Evolutionary conservation across 1,140 invertebrate genomes (phyloP).

Genomic region (Drosophila oshimai): DNA sequence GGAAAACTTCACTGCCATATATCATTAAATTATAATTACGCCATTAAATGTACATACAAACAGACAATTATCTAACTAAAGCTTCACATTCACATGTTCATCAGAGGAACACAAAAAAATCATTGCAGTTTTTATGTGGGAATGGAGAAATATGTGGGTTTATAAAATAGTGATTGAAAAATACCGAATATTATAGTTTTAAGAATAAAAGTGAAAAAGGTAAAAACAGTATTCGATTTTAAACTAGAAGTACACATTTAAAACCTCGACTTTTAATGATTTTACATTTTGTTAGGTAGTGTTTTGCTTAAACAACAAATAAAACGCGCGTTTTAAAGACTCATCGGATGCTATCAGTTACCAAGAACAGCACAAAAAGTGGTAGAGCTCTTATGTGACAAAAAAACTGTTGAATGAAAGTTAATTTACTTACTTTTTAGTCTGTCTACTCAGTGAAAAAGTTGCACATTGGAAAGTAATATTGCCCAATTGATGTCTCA

Average conservation of each 20-base stretch:
- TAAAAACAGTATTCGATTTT: too few relatives aligned
- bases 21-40: constrained; percentile 26
- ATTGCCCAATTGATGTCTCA: constrained; percentile 27
- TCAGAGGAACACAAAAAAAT: constrained; percentile 63
- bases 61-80: constrained; percentile 19
- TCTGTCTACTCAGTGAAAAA: neutral
- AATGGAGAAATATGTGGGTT: neutral
- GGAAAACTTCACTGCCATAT: constrained; percentile 26
- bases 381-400: neutral
- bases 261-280: too few relatives aligned
- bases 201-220: too few relatives aligned
- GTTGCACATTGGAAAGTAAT: neutral
- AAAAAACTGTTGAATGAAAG: constrained; percentile 1
- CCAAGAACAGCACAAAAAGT: neutral
- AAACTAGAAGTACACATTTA: too few relatives aligned
- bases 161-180: too few relatives aligned
- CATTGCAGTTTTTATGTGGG: neutral
- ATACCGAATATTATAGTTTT: too few relatives aligned
- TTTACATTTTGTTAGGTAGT: too few relatives aligned
- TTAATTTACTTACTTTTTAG: neutral
- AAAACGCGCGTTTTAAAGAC: too few relatives aligned
- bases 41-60: constrained; percentile 30
- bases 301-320: too few relatives aligned
- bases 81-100: constrained; percentile 68
- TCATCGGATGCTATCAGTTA: neutral